These are phyloP conservation scores for Siniperca obscura DNA, from an alignment of 2,797 vertebrate genomes.

Conservation along the genomic window DNA sequence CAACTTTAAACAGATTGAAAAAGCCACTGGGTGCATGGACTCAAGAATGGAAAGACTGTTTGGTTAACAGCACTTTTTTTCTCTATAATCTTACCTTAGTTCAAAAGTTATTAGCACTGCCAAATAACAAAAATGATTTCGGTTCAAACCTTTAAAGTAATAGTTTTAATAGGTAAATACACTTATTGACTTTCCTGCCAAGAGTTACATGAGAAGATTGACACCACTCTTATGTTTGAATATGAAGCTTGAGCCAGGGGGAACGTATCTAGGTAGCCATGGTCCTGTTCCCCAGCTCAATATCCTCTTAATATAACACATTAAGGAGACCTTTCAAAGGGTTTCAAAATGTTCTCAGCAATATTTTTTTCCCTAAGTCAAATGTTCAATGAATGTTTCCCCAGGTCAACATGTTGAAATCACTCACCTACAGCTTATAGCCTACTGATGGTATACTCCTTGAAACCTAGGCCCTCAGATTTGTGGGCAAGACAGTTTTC, in stretches of 20 bases:
- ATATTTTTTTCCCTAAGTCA: too few relatives aligned
- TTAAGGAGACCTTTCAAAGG: too few relatives aligned
- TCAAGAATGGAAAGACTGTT: not conserved
- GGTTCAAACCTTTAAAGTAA: constrained; percentile 1
- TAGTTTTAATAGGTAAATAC: not conserved
- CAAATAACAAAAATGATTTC: not conserved
- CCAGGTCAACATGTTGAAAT: too few relatives aligned
- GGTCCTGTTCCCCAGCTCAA: too few relatives aligned
- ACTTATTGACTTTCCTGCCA: not conserved
- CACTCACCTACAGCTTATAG: too few relatives aligned
- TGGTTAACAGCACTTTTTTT: not conserved
- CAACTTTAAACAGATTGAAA: not conserved
- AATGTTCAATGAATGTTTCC: too few relatives aligned
- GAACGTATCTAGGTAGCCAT: too few relatives aligned
- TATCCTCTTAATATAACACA: too few relatives aligned
- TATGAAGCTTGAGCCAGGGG: not conserved
- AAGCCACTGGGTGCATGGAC: not conserved
- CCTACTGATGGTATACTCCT: too few relatives aligned
- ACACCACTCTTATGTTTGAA: not conserved
- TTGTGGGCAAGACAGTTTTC: too few relatives aligned
- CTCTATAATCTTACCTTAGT: not conserved
- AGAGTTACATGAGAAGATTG: not conserved
- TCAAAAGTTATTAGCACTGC: not conserved
- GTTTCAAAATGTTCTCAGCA: too few relatives aligned
- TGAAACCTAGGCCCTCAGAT: too few relatives aligned